A percentile compares a stretch with the other conserved stretches of the same genome.
Conservation (phyloP, 2,888 invertebrate species). For the Erebia palarica region DNA sequence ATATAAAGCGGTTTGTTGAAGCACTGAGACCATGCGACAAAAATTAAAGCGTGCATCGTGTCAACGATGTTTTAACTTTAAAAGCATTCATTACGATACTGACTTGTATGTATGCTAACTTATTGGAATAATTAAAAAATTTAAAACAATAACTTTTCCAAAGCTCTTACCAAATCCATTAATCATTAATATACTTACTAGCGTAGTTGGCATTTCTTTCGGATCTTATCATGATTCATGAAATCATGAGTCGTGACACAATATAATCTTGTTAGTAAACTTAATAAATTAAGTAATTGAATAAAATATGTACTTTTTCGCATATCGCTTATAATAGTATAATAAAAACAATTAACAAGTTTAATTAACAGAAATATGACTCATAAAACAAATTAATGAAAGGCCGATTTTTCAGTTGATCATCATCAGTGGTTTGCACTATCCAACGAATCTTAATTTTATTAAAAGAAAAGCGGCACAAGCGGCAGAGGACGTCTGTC, state of each 20-base stretch:
- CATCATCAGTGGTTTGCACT: too few species aligned
- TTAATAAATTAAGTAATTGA: too few species aligned
- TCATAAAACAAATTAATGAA: too few species aligned
- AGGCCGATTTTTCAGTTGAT: too few species aligned
- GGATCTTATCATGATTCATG: not conserved
- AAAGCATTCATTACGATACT: not conserved
- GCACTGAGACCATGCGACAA: conserved; percentile 1
- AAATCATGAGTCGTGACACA: too few species aligned
- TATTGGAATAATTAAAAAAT: not conserved
- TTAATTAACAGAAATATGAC: too few species aligned
- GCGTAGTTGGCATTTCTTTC: not conserved
- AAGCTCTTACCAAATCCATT: too few species aligned
- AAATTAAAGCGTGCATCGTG: conserved; percentile 6
- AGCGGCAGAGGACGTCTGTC: too few species aligned
- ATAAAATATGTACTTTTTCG: conserved; percentile 5
- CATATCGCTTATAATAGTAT: not conserved
- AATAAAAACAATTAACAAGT: not conserved
- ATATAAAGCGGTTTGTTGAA: conserved; percentile 4
- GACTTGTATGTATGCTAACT: not conserved
- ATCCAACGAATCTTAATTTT: too few species aligned
- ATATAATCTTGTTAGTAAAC: too few species aligned
- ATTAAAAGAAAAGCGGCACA: too few species aligned
- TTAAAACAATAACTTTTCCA: too few species aligned
- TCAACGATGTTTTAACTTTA: conserved; percentile 15
- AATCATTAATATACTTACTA: not conserved